phyloP scores from a whole-genome alignment of 1,140 invertebrate genomes.

The Dendroctonus valens region DNA sequence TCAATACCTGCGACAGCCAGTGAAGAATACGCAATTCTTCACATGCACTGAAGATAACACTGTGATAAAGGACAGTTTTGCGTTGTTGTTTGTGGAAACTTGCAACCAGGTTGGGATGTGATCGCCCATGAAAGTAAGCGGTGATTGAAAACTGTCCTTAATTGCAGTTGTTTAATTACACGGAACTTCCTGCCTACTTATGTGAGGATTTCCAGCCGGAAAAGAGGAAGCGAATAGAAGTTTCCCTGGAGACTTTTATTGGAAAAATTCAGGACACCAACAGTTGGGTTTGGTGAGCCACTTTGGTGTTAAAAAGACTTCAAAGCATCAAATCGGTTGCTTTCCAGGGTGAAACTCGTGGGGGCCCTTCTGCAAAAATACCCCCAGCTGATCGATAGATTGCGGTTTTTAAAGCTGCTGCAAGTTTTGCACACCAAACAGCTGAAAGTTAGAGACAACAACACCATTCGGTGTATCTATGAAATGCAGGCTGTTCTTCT shows the following conservation, averaged over 20 bases:
- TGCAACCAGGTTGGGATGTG: constrained; percentile 39
- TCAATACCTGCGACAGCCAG: constrained; percentile 26
- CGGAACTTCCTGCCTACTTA: constrained; percentile 1
- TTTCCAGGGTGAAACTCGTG: constrained; percentile 40
- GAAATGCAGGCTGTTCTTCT: constrained; percentile 46
- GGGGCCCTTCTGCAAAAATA: constrained; percentile 44
- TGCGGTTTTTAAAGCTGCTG: constrained; percentile 48
- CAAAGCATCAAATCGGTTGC: constrained; percentile 1
- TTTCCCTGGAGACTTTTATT: constrained; percentile 33
- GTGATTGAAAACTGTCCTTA: background rate
- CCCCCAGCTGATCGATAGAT: constrained; percentile 47
- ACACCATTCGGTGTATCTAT: constrained; percentile 49
- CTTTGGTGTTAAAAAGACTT: background rate
- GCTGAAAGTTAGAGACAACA: constrained; percentile 45
- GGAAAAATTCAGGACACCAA: constrained; percentile 37
- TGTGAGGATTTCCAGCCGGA: constrained; percentile 11
- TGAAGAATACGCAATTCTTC: constrained; percentile 36
- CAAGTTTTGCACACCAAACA: constrained; percentile 48
- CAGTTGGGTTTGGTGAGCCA: constrained; percentile 39
- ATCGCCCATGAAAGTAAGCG: background rate
- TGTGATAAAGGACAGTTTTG: constrained; percentile 34
- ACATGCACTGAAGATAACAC: constrained; percentile 18
- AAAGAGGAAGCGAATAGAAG: constrained; percentile 35
- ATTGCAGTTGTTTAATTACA: constrained; percentile 33
- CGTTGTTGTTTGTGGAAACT: constrained; percentile 41